Conservation (phyloP, 2,888 invertebrate species). For the Drosophila koepferae region DNA sequence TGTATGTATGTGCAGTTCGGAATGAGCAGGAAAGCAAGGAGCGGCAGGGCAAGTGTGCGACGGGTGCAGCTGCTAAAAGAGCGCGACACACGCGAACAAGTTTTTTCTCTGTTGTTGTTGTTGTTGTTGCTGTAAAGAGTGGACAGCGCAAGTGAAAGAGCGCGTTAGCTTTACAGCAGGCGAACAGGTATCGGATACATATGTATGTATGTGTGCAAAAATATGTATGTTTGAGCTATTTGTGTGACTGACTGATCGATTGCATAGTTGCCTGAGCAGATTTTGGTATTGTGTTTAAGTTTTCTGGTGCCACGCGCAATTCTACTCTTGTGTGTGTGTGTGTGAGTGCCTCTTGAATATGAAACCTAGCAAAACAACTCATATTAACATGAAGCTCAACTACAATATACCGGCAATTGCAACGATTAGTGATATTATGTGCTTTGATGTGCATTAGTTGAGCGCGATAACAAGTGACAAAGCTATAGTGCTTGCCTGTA, state of each 20-base stretch:
- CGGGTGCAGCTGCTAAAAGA: conserved; percentile 32
- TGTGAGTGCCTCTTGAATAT: conserved; percentile 18
- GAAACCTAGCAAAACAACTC: conserved; percentile 29
- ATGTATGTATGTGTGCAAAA: conserved; percentile 5
- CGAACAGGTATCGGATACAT: conserved; percentile 59
- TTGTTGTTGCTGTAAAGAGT: conserved; percentile 35
- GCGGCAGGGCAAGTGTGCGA: conserved; percentile 12
- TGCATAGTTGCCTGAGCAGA: conserved; percentile 56
- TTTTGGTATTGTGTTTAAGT: conserved; percentile 50
- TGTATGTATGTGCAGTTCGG: conserved; percentile 26
- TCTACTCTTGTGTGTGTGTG: conserved; percentile 5
- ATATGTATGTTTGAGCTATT: conserved; percentile 14
- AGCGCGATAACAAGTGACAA: neutral
- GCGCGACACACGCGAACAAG: conserved; percentile 62
- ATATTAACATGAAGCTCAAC: conserved; percentile 10
- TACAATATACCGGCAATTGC: conserved; percentile 26
- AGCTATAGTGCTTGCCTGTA: neutral
- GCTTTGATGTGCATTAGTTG: neutral
- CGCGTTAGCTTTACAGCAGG: conserved; percentile 40
- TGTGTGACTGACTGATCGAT: conserved; percentile 34
- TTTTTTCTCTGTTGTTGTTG: conserved; percentile 2
- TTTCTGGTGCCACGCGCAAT: conserved; percentile 53
- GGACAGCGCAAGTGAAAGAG: conserved; percentile 45
- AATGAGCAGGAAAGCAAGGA: conserved; percentile 33
- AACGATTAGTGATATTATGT: neutral